Evolutionary conservation across 2,113 vertebrate species (phyloP).

Genomic region (Melanotaenia duboulayi): DNA sequence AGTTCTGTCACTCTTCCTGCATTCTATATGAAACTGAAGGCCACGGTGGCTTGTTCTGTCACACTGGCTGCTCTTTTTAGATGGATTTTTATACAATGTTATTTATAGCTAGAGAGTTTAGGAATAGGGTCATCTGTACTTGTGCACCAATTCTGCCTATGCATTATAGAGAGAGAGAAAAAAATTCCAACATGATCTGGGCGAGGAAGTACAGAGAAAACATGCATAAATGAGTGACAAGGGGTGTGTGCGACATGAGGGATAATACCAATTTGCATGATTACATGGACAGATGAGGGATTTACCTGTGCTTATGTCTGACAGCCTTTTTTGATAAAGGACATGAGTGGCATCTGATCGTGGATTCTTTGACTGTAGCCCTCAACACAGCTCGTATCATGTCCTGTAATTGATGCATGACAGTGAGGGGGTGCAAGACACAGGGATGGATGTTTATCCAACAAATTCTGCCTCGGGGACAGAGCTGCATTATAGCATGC

Average conservation of each 20-base stretch:
- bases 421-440: constrained; percentile 37
- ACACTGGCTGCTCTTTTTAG: constrained; percentile 55
- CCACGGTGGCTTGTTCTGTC: constrained; percentile 60
- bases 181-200: constrained; percentile 51
- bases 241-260: constrained; percentile 65
- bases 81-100: constrained; percentile 62
- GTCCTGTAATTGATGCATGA: constrained; percentile 56
- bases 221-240: constrained; percentile 75
- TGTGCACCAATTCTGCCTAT: neutral
- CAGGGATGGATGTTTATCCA: constrained; percentile 54
- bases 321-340: constrained; percentile 75
- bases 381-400: constrained; percentile 31
- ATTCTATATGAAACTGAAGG: constrained; percentile 68
- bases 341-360: constrained; percentile 68
- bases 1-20: constrained; percentile 62
- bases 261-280: constrained; percentile 81
- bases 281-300: constrained; percentile 81
- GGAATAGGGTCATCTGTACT: constrained; percentile 13
- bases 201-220: constrained; percentile 62
- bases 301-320: constrained; percentile 75
- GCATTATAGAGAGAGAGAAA: neutral
- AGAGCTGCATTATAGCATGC: constrained; percentile 31
- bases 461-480: constrained; percentile 46
- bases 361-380: constrained; percentile 57
- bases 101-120: constrained; percentile 51